Base-by-base conservation (phyloP, 2,888 invertebrate genomes). In the Microdon myrmicae region DNA sequence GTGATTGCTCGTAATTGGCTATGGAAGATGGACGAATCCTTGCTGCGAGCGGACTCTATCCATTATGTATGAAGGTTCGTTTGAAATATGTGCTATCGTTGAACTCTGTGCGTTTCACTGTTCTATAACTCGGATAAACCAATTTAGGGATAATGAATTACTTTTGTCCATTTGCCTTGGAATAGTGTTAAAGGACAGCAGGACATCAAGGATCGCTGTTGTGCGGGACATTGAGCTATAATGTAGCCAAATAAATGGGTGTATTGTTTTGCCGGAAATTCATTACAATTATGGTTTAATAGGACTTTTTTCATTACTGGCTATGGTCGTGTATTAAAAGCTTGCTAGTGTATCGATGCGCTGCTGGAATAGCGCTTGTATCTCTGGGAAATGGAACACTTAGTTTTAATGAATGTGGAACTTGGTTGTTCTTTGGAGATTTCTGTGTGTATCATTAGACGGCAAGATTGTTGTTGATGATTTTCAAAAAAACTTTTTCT, bases 91-190 rank as follows among this genome's bases (percentile, higher is more conserved):
- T n/a, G n/a, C n/a, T n/a, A n/a, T n/a, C n/a, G n/a, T n/a, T n/a
- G n/a, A n/a, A n/a, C n/a, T n/a, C n/a, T n/a, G 7, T 29, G 29
- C 39, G 10, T 13, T 14, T 32, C 17, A 3, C 14, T 20, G 17
- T 20, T 25, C 22, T 43, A 2, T 4, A 19, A 31, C 19, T 17
- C 14, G 31, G 25, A 38, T 32, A 25, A 54, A 32, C 38, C 39
- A 45, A 45, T 54, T 45, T 39, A 39, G 45, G 12, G 6, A 32
- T 45, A 45, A 54, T 44, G 32, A 54, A 54, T 54, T 45, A 20
- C 14, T 14, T 39, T 34, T 29, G 41, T 43, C 25, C 28, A 38
- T 16, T 41, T 17, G 9, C 10, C 5, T 31, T 14, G 3, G 4
- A 6, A 13, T 3, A 2, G n/a, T 1, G 2, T 1, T 23, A n/a